Conservation (phyloP, 2,113 vertebrate genomes). For the Coptodon bakossiorum region DNA sequence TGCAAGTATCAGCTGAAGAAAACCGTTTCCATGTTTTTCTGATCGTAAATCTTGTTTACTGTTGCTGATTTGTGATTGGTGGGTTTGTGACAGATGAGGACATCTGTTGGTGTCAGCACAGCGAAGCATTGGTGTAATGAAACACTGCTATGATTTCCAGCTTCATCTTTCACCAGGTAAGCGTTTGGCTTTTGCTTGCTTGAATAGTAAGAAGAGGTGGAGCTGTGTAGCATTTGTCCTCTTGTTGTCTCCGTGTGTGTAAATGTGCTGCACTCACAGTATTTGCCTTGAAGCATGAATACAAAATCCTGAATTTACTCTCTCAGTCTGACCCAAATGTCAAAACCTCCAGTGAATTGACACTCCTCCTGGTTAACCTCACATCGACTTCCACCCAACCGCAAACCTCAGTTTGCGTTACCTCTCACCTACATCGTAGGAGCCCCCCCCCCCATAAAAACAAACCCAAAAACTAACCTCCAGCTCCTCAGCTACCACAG, state of each 20-base stretch:
- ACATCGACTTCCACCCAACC: background rate
- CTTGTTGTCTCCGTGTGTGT: background rate
- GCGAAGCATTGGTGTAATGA: background rate
- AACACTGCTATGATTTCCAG: background rate
- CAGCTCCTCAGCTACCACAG: constrained; percentile 1
- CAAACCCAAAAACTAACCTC: background rate
- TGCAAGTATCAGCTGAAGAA: background rate
- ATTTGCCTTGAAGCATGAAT: background rate
- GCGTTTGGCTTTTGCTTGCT: background rate
- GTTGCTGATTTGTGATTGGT: constrained; percentile 6
- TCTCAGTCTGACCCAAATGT: background rate
- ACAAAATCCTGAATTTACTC: background rate
- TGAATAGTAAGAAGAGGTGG: background rate
- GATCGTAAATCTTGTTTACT: background rate
- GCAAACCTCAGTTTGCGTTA: background rate
- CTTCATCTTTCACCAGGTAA: background rate
- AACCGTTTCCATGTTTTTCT: background rate
- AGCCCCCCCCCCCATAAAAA: background rate
- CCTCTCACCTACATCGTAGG: background rate
- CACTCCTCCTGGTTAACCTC: constrained; percentile 3
- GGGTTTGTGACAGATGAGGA: background rate
- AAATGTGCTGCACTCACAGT: background rate
- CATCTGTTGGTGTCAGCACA: background rate
- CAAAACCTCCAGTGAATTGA: background rate
- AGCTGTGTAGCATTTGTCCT: background rate